These are phyloP conservation scores for Scrobipalpa atriplicella DNA, from an alignment of 2,888 invertebrate genomes.

Conservation along the genomic window DNA sequence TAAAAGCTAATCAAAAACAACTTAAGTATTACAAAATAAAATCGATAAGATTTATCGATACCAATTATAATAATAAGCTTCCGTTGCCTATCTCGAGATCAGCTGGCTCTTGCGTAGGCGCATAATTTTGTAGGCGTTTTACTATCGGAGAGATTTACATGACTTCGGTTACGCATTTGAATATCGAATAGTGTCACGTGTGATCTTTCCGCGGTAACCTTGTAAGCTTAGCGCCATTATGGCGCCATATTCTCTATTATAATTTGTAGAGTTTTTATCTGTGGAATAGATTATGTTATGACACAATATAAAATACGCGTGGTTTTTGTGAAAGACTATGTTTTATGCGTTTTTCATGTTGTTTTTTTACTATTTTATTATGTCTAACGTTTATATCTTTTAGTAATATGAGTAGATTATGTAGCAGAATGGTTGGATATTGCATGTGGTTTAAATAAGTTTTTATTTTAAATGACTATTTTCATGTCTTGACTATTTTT, in stretches of 20 bases:
- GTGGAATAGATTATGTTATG: no score
- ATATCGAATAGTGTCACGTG: not conserved
- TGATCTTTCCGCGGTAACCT: not conserved
- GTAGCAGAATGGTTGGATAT: no score
- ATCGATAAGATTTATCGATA: slow-evolving; percentile 8
- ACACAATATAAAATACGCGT: no score
- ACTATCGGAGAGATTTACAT: slow-evolving; percentile 2
- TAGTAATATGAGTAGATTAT: no score
- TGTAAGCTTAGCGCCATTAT: not conserved
- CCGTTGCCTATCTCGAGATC: slow-evolving; percentile 15
- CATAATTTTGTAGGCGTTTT: slow-evolving; percentile 22
- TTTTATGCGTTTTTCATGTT: no score
- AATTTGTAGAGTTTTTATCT: no score
- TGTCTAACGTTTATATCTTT: no score
- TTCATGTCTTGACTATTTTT: no score
- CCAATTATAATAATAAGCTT: slow-evolving; percentile 13
- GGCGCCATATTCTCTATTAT: not conserved
- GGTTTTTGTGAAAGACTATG: no score
- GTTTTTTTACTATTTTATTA: no score
- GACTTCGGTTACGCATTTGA: slow-evolving; percentile 8
- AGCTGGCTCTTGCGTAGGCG: slow-evolving; percentile 15
- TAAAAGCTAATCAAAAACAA: not conserved
- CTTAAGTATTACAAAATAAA: not conserved
- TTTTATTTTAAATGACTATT: no score
- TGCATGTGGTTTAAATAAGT: no score